A percentile compares a stretch with the other conserved stretches of the same genome.
These are phyloP conservation scores for Tillus elongatus DNA, from an alignment of 2,888 invertebrate species.

Conservation along the genomic window DNA sequence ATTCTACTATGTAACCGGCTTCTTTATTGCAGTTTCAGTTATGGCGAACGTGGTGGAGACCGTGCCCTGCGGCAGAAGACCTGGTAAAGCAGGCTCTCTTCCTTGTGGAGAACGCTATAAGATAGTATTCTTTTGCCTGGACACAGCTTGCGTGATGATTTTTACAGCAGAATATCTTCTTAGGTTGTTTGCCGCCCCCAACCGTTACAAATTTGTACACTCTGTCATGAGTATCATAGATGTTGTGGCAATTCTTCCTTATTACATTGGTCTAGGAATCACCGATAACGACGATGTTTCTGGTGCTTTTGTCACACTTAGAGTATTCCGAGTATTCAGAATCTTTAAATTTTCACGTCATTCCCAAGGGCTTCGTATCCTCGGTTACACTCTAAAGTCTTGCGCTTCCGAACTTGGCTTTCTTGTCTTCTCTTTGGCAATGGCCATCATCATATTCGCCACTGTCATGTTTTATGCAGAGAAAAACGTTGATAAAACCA, in stretches of 20 bases:
- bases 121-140: slow-evolving; percentile 97
- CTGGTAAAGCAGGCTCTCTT: slow-evolving; percentile 76
- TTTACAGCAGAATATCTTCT: slow-evolving; percentile 97
- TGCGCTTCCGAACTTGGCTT: slow-evolving; percentile 99
- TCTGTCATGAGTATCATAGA: slow-evolving; percentile 99
- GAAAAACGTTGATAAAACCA: slow-evolving; percentile 93
- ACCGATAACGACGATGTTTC: slow-evolving; percentile 98
- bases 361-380: slow-evolving; percentile 95
- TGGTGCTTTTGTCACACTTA: slow-evolving; percentile 95
- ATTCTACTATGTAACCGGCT: slow-evolving; percentile 99
- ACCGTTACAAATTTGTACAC: slow-evolving; percentile 93
- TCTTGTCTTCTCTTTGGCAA: slow-evolving; percentile 96
- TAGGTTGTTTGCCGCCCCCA: slow-evolving; percentile 95
- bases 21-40: slow-evolving; percentile 98
- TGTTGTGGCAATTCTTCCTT: slow-evolving; percentile 97
- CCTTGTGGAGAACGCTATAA: slow-evolving; percentile 98
- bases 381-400: slow-evolving; percentile 98
- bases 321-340: slow-evolving; percentile 98
- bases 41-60: slow-evolving; percentile 99
- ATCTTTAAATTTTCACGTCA: slow-evolving; percentile 99
- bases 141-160: slow-evolving; percentile 99
- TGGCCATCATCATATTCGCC: slow-evolving; percentile 99
- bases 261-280: slow-evolving; percentile 96
- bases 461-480: slow-evolving; percentile 99
- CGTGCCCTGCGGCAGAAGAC: slow-evolving; percentile 83